Base-by-base conservation (phyloP, 2,888 invertebrate species). In the Hemithea aestivaria region DNA sequence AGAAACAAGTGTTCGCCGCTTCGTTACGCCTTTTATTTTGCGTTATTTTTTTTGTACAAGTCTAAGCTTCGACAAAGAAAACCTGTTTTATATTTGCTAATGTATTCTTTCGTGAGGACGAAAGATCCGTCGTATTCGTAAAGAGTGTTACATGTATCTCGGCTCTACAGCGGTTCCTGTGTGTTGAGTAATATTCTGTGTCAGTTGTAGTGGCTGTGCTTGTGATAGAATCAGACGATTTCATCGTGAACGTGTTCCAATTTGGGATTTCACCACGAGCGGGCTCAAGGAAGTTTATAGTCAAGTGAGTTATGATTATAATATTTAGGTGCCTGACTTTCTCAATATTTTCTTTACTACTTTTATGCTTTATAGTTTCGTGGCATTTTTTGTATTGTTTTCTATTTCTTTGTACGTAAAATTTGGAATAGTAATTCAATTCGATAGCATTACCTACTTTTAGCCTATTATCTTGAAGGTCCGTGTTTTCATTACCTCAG, bases 251-350 rank as follows among this genome's bases (percentile, higher is more conserved):
- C 80, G 80, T 83, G 84, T 80, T 77, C 74, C 79, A 75, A 72
- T 74, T 83, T 78, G 62, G 82, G 83, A 85, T 83, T 87, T 85
- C 85, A 87, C 68, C 85, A 87, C 85, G 85, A 87, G 82, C 81
- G 85, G 87, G 83, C 78, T 87, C 66, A 85, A 87, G 82, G 84
- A 84, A 82, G 66, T 85, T 70, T 87, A 87, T 76, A 74, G 87
- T 70, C 84, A 79, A 80, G 85, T 87, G 66, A 83, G 87, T 82
- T 65, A 47, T 53, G 35, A 49, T 35, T 20, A 28, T 10, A 40
- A 40, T 25, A 25, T 33, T 9, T 25, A 10, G 24, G 21, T 8
- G 10, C 34, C 28, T 23, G 5, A 16, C 16, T 16, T 16, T 16
- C 16, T 16, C 3, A 16, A 16, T 16, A n/a, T n/a, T n/a, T n/a